Percentiles rank a stretch among this genome's conserved stretches.
phyloP scores from a whole-genome alignment of 2,797 vertebrate species.

The Chrosomus eos region DNA sequence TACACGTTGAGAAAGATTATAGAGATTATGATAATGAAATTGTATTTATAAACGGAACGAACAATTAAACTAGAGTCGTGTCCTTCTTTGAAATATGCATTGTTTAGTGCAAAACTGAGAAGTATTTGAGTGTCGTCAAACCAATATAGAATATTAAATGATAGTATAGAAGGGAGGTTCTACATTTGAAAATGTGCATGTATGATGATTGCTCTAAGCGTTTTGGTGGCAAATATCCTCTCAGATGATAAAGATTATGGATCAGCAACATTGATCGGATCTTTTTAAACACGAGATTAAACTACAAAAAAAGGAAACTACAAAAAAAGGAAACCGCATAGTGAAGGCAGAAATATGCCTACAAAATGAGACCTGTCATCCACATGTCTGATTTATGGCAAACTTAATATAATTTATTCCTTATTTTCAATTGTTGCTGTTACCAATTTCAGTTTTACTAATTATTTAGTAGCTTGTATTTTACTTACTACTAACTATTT shows the following conservation, averaged over 20 bases:
- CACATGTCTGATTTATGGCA: not conserved
- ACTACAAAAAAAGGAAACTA: no score
- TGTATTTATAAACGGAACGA: slow-evolving; percentile 77
- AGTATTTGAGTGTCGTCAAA: not conserved
- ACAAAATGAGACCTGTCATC: not conserved
- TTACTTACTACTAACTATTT: not conserved
- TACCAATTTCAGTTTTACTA: not conserved
- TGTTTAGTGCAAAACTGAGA: not conserved
- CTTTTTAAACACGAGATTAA: not conserved
- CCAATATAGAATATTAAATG: not conserved
- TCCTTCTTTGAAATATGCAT: slow-evolving; percentile 60
- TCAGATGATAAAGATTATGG: not conserved
- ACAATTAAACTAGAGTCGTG: slow-evolving; percentile 65
- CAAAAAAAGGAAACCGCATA: not conserved
- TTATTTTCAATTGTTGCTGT: not conserved
- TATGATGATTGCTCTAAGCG: not conserved
- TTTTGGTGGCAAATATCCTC: not conserved
- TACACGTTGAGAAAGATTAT: slow-evolving; percentile 70
- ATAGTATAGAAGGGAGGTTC: not conserved
- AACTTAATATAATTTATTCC: not conserved
- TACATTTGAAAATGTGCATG: not conserved
- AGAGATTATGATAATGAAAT: slow-evolving; percentile 73
- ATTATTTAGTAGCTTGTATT: not conserved
- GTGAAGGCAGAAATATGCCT: not conserved
- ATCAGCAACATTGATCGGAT: not conserved